Percentiles rank a stretch among this genome's conserved stretches.
Conservation (phyloP, 2,797 vertebrate genomes). For the Xenentodon cancila region DNA sequence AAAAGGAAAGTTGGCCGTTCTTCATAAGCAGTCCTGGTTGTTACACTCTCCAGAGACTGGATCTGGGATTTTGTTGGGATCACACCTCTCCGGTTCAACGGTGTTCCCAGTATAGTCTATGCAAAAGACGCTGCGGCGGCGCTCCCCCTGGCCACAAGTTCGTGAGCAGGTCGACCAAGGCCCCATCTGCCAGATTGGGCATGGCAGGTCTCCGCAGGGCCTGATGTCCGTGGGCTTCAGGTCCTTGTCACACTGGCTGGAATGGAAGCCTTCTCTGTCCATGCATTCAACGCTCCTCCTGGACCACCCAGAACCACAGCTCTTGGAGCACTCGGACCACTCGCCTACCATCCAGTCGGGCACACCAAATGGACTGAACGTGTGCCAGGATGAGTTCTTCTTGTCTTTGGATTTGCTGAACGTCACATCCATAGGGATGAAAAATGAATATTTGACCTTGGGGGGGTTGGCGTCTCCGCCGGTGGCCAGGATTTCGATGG, state of each 20-base stretch:
- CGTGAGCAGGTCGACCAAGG: constrained; percentile 88
- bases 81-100: constrained; percentile 81
- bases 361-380: constrained; percentile 83
- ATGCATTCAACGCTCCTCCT: constrained; percentile 89
- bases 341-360: constrained; percentile 91
- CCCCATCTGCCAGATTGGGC: constrained; percentile 89
- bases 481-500: constrained; percentile 89
- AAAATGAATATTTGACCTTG: constrained; percentile 95
- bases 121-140: constrained; percentile 82
- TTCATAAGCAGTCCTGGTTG: constrained; percentile 84
- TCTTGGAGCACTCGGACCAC: constrained; percentile 94
- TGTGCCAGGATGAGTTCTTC: constrained; percentile 76
- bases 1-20: constrained; percentile 49
- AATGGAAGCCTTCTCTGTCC: constrained; percentile 83
- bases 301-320: constrained; percentile 93
- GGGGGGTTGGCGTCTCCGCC: constrained; percentile 85
- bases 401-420: constrained; percentile 85
- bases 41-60: constrained; percentile 71
- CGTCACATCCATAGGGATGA: constrained; percentile 86
- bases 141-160: constrained; percentile 84
- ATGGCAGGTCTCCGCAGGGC: constrained; percentile 88
- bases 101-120: constrained; percentile 84
- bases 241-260: constrained; percentile 82
- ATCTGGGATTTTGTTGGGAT: constrained; percentile 75
- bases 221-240: constrained; percentile 89